Base-by-base conservation (phyloP, 1,140 invertebrate genomes). In the Calosoma granatense region DNA sequence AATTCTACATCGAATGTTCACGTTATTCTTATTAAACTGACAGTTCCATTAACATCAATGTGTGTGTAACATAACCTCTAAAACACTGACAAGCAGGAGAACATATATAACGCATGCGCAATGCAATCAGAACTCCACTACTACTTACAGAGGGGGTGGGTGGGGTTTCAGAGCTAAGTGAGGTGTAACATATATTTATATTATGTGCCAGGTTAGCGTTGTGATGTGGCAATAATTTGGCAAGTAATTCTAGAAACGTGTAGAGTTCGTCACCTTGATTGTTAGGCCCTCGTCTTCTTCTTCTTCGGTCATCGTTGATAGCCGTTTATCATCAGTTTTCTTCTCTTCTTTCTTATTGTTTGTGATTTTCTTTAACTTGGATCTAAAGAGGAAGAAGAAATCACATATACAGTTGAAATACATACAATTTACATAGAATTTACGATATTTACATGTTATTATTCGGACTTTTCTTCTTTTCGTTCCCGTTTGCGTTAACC, bases 401-500 rank as follows among this genome's bases (percentile, higher is more conserved):
- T 55, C 55, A 21, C 14, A 21, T 17, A 22, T 56, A 17, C 2
- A 54, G 12, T 17, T 36, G 51, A 60, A n/a, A 51, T 12, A 54
- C 53, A 55, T 43, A 14, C 26, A 12, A n/a, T 20, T 20, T 2
- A 23, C 30, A 41, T n/a, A 14, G 20, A 14, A 56, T 14, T 22
- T 43, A 56, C 30, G 15, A 47, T 57, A 22, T 17, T 39, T 53
- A 51, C 56, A 51, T 51, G 41, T 57, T 57, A 57, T 66, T 63
- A 54, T 64, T 69, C 17, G 72, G 68, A 63, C 67, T 75, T 58
- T 72, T 73, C 60, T 72, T 72, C 61, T 72, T 70, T 43, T 61
- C 26, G 2, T 56, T 72, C 3, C 20, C 20, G 54, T 68, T 73
- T 59, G 79, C 77, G 64, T 92, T 92, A 14, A 97, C 90, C 70